Conservation (phyloP, 2,113 vertebrate genomes). For the Taxidea taxus region DNA sequence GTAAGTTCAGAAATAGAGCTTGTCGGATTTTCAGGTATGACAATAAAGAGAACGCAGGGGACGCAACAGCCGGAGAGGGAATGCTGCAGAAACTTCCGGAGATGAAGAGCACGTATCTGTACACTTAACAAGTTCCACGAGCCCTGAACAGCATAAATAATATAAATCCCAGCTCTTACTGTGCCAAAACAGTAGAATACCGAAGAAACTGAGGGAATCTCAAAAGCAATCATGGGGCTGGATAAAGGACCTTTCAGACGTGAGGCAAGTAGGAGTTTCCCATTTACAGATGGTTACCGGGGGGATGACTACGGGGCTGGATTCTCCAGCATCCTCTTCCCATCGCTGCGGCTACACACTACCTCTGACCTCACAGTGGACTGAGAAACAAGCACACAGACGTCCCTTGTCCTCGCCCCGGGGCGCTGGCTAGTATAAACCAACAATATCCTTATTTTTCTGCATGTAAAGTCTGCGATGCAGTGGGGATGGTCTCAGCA, state of each 20-base stretch:
- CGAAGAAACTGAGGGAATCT: background rate
- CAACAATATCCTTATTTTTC: background rate
- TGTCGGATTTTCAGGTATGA: background rate
- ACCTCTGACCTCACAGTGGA: background rate
- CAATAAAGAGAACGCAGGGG: background rate
- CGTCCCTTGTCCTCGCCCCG: background rate
- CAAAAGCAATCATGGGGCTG: background rate
- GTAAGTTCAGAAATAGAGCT: background rate
- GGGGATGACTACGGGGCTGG: background rate
- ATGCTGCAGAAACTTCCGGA: background rate
- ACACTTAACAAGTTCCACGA: background rate
- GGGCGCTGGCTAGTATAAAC: background rate
- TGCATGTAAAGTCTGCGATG: fast-evolving
- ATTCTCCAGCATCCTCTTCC: background rate
- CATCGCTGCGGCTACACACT: background rate
- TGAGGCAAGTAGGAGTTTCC: background rate
- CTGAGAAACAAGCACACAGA: background rate
- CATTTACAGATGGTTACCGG: background rate
- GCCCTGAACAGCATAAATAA: too few species aligned
- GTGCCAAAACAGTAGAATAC: fast-evolving
- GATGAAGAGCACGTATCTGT: background rate
- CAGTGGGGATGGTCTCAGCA: background rate
- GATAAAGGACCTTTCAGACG: background rate
- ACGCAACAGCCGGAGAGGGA: background rate
- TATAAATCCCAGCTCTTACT: background rate